phyloP scores from a whole-genome alignment of 2,888 invertebrate genomes.

The Notodonta dromedarius region DNA sequence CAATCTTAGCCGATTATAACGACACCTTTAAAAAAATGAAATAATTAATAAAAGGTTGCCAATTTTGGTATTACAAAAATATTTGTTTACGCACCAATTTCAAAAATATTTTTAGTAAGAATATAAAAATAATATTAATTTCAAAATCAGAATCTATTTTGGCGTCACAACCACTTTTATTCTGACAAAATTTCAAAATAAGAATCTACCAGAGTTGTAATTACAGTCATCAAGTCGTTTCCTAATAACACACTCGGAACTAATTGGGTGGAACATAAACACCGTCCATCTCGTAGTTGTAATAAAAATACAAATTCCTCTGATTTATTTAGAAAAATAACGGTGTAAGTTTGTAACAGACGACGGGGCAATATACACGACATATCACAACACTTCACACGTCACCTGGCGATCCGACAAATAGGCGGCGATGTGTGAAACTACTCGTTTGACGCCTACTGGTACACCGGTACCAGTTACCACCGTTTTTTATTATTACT shows the following conservation, averaged over 20 bases:
- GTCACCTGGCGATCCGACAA: conserved; percentile 62
- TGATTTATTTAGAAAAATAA: conserved; percentile 36
- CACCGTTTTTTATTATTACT: conserved; percentile 43
- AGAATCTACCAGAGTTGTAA: neutral
- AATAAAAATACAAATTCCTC: conserved; percentile 40
- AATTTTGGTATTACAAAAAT: too few relatives aligned
- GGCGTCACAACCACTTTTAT: too few relatives aligned
- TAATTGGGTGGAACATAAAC: conserved; percentile 6
- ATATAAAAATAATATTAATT: too few relatives aligned
- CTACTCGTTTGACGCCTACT: conserved; percentile 59
- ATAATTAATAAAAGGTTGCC: too few relatives aligned
- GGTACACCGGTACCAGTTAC: conserved; percentile 20
- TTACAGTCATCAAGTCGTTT: conserved; percentile 1
- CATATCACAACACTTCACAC: conserved; percentile 67
- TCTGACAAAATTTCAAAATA: neutral
- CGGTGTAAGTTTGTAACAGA: conserved; percentile 36
- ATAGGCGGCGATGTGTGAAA: conserved; percentile 68
- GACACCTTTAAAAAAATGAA: too few relatives aligned
- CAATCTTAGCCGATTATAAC: too few relatives aligned
- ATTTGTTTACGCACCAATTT: too few relatives aligned
- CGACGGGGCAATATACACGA: conserved; percentile 35
- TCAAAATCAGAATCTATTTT: neutral
- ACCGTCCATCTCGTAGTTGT: conserved; percentile 7
- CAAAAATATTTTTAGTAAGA: too few relatives aligned
- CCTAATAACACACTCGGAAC: neutral